A percentile compares a stretch with the other conserved stretches of the same genome.
Conservation (phyloP, 2,113 vertebrate genomes). For the Lagopus muta region DNA sequence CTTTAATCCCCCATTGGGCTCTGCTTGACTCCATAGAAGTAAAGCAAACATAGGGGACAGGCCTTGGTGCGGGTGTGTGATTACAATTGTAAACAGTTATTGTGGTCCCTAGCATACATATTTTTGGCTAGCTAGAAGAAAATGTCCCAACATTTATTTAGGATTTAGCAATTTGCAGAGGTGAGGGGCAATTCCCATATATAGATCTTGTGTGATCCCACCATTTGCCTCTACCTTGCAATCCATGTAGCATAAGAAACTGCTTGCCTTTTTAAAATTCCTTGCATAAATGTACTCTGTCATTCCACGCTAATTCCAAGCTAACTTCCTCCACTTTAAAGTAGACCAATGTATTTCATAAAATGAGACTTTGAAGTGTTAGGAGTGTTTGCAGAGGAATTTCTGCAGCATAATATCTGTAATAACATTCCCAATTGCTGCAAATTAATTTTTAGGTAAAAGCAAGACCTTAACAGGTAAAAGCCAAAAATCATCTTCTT, state of each 20-base stretch:
- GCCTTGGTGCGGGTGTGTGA: not conserved
- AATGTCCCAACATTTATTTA: not conserved
- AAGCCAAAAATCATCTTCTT: not conserved
- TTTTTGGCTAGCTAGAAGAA: not conserved
- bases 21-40: not conserved
- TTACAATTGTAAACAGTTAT: not conserved
- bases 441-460: not conserved
- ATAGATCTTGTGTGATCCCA: accelerated
- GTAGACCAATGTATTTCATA: not conserved
- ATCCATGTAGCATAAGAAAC: not conserved
- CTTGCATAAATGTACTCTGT: not conserved
- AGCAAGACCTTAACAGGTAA: not conserved
- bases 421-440: not conserved
- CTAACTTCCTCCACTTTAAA: not conserved
- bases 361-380: not conserved
- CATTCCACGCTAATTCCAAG: not conserved
- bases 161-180: not conserved
- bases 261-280: not conserved
- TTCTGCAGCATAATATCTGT: accelerated
- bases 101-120: not conserved
- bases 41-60: not conserved
- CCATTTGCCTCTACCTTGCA: not conserved
- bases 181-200: accelerated
- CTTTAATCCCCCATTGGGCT: not conserved
- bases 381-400: accelerated